Conservation (phyloP, 2,113 vertebrate genomes). For the Mesoclemmys tuberculata region DNA sequence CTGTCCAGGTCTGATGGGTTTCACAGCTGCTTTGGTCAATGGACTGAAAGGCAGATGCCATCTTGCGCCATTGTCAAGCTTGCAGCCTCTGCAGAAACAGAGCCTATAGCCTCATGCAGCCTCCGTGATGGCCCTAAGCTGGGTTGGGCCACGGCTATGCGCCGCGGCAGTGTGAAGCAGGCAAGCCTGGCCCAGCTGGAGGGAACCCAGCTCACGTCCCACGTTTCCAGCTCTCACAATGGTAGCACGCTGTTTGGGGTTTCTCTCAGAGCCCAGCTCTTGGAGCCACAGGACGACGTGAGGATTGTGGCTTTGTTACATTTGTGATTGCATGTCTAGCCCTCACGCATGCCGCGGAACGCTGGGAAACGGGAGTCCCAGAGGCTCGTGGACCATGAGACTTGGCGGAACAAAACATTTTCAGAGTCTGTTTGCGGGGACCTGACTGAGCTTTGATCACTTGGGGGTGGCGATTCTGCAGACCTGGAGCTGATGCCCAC, state of each 20-base stretch:
- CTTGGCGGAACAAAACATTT: neutral
- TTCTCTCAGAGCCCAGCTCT: neutral
- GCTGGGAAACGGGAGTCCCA: neutral
- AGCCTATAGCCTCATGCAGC: neutral
- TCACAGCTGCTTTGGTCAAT: neutral
- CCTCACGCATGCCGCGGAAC: neutral
- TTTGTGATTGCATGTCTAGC: neutral
- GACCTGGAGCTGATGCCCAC: neutral
- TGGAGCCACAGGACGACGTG: neutral
- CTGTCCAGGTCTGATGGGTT: neutral
- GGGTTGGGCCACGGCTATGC: neutral
- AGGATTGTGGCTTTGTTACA: neutral
- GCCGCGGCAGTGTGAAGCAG: neutral
- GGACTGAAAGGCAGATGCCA: neutral
- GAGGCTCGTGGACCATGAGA: neutral
- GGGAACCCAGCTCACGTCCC: neutral
- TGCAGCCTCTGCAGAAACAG: neutral
- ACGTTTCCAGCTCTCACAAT: neutral
- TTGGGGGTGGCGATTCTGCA: neutral
- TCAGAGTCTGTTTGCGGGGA: neutral
- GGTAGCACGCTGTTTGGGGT: too few species aligned
- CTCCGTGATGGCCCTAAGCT: neutral
- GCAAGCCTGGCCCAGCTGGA: neutral
- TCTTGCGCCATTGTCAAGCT: neutral
- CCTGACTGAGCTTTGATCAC: neutral